Percentiles rank a stretch among this genome's conserved stretches.
Evolutionary conservation across 2,888 invertebrate genomes (phyloP).

Genomic region (Pasiphila rectangulata): DNA sequence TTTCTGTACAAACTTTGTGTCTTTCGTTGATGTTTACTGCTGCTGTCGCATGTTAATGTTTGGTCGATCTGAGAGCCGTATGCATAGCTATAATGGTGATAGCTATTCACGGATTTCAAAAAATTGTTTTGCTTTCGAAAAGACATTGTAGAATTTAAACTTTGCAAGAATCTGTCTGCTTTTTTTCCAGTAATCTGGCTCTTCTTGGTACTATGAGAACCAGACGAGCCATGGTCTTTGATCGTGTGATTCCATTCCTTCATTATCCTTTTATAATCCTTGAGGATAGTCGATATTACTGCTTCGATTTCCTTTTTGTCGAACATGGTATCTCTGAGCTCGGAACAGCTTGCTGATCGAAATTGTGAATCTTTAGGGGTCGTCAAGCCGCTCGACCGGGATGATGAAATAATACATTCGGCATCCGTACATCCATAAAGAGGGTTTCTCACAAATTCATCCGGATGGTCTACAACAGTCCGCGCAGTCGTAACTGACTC

Average conservation of each 20-base stretch:
- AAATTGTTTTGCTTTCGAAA: slow-evolving; percentile 56
- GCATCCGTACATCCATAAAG: slow-evolving; percentile 64
- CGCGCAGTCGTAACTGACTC: slow-evolving; percentile 63
- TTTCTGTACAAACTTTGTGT: slow-evolving; percentile 56
- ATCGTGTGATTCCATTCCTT: slow-evolving; percentile 74
- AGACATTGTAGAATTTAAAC: slow-evolving; percentile 64
- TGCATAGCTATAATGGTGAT: slow-evolving; percentile 55
- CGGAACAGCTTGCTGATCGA: slow-evolving; percentile 68
- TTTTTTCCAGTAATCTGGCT: slow-evolving; percentile 54
- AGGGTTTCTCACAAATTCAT: slow-evolving; percentile 66
- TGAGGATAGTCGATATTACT: slow-evolving; percentile 57
- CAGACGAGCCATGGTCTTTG: slow-evolving; percentile 61
- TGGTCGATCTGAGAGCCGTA: slow-evolving; percentile 47
- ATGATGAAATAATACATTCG: slow-evolving; percentile 52
- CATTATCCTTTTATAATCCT: slow-evolving; percentile 74
- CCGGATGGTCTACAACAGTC: slow-evolving; percentile 61
- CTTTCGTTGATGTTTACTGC: slow-evolving; percentile 43
- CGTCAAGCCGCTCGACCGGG: slow-evolving; percentile 53
- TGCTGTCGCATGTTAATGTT: too few relatives aligned
- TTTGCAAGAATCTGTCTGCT: slow-evolving; percentile 58
- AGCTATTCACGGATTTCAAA: slow-evolving; percentile 45
- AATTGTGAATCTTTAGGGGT: slow-evolving; percentile 65
- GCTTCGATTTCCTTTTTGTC: slow-evolving; percentile 51
- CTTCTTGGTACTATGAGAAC: slow-evolving; percentile 51
- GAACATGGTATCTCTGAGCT: slow-evolving; percentile 62